Evolutionary conservation across 2,888 invertebrate genomes (phyloP), one percentile per base, ranked within the genome.

Genomic region (Drosophila diplacantha): DNA sequence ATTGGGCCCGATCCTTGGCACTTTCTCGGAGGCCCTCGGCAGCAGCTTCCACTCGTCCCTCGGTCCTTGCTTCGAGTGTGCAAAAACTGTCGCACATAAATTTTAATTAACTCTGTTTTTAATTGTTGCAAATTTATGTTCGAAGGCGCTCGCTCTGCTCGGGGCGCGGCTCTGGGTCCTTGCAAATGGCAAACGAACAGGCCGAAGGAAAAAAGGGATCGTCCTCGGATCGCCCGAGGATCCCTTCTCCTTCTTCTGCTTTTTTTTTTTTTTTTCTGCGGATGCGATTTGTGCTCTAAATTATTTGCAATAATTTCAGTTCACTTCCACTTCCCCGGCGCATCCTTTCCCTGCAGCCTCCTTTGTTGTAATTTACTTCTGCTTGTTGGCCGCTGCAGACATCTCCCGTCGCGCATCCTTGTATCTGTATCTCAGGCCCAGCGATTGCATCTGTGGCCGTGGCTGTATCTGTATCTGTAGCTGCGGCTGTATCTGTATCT

Each of bases 21-120:
- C 44, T 50, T 38, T 41, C 39, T 46, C 39, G 20, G 34, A 24
- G 5, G 6, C 7, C 7, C 20, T 18, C 9, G 7, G 7, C 12
- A 16, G 20, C 38, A 14, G n/a, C 24, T 11, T 11, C 41, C 9
- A 2, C 22, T 66, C 61, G 72, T 72, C 59, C 58, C 58, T 18
- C 9, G 18, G 5, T 34, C 24, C 29, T 24, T 16, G 32, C 18
- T 43, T 46, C 32, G 59, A 59, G 68, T 67, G 76, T 71, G 73
- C 76, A 81, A 77, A 80, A 85, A 77, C 72, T 85, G 85, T 84
- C 85, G 77, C 79, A 77, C 84, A 85, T 84, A 84, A 84, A 84
- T 84, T 84, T 84, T 75, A 84, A 84, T 85, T 84, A 84, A 82
- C 81, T 79, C 76, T 81, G 69, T 80, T 82, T 74, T 81, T 85